Evolutionary conservation across 2,113 vertebrate genomes (phyloP).

Genomic region (Nerophis lumbriciformis): DNA sequence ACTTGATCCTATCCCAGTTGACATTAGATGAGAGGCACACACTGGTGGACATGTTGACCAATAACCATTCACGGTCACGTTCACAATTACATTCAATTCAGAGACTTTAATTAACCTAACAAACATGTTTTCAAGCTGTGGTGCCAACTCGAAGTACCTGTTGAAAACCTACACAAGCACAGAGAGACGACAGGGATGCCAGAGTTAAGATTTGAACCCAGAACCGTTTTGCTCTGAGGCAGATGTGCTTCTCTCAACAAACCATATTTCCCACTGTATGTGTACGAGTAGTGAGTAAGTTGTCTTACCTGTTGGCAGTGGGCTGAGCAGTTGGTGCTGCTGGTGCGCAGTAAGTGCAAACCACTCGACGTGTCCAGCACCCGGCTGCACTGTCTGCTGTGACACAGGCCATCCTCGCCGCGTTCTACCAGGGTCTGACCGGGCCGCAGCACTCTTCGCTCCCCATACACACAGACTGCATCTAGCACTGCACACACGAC

Average conservation of each 20-base stretch:
- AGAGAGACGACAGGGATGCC: background rate
- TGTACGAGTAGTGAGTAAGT: background rate
- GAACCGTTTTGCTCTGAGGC: too few relatives aligned
- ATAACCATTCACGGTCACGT: too few relatives aligned
- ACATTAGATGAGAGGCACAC: too few relatives aligned
- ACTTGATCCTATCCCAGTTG: too few relatives aligned
- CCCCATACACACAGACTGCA: slow-evolving; percentile 83
- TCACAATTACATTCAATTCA: too few relatives aligned
- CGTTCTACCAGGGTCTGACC: slow-evolving; percentile 88
- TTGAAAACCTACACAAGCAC: background rate
- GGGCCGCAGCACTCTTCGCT: slow-evolving; percentile 81
- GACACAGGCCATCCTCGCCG: slow-evolving; percentile 77
- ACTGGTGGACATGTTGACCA: too few relatives aligned
- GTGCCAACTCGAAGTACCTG: background rate
- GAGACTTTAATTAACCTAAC: too few relatives aligned
- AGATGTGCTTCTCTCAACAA: too few relatives aligned
- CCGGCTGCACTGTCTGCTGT: slow-evolving; percentile 77
- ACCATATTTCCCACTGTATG: background rate
- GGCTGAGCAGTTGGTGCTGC: slow-evolving; percentile 79
- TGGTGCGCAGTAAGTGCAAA: slow-evolving; percentile 79
- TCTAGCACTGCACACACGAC: slow-evolving; percentile 78
- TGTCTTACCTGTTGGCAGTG: slow-evolving; percentile 81
- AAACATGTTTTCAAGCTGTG: too few relatives aligned
- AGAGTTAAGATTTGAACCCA: background rate
- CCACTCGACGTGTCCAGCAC: slow-evolving; percentile 76